Evolutionary conservation across 2,113 vertebrate genomes (phyloP).

Genomic region (Noturus placidus): DNA sequence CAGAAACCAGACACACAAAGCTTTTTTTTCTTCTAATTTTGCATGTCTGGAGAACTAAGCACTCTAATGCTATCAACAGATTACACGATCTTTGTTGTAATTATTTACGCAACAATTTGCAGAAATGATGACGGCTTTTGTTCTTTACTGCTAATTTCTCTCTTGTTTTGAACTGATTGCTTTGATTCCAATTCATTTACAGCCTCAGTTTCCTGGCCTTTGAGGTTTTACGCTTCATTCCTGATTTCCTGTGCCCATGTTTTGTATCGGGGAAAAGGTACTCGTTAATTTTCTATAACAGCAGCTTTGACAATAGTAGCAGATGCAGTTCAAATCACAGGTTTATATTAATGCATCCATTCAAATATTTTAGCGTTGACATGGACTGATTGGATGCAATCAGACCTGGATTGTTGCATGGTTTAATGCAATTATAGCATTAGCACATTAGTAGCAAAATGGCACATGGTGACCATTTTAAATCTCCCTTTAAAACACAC

Average conservation of each 20-base stretch:
- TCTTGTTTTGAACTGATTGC: background rate
- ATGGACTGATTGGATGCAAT: background rate
- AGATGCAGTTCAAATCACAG: background rate
- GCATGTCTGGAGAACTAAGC: background rate
- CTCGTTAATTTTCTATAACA: background rate
- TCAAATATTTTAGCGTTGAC: background rate
- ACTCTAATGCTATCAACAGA: background rate
- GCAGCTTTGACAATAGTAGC: background rate
- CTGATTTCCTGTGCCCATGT: background rate
- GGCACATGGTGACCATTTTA: background rate
- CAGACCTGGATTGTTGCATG: background rate
- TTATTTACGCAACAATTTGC: background rate
- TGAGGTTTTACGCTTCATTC: background rate
- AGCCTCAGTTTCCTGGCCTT: background rate
- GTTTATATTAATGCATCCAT: background rate
- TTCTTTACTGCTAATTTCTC: constrained; percentile 2
- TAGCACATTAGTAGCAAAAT: background rate
- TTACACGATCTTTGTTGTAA: background rate
- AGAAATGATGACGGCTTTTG: background rate
- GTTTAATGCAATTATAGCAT: background rate
- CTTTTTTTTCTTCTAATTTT: background rate
- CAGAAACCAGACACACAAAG: background rate
- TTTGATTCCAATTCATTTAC: background rate
- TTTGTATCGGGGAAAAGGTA: background rate
- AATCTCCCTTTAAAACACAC: background rate